Base-by-base conservation (phyloP, 2,888 invertebrate species). In the Crepidodera aurea region DNA sequence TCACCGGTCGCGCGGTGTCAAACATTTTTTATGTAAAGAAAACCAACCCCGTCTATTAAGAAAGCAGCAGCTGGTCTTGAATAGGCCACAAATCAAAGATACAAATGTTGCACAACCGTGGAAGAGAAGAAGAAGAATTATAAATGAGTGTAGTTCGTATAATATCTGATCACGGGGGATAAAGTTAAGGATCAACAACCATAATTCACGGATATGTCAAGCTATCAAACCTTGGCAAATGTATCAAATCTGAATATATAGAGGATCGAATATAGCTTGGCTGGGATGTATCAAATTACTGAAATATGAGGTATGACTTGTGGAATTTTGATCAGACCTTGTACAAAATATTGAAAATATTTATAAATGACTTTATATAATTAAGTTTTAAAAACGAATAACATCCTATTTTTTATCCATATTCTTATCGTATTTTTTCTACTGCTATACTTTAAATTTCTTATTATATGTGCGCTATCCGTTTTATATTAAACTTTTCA, bases 211-310 rank as follows among this genome's bases (percentile, higher is more conserved):
- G 64, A 63, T 39, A 34, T 62, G 66, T 69, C 69, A 66, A 48
- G 60, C 48, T 64, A 66, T 69, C 65, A 69, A 65, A 67, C 67
- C 62, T 64, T 64, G 59, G 67, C 69, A 62, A 65, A 69, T 67
- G 67, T 64, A 69, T 67, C 69, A 69, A 69, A 69, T 63, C 51
- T 64, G 69, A 65, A 61, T 58, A 61, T 56, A 58, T 54, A 56
- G 64, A 59, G 55, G 64, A 67, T 65, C 53, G 54, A 64, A 65
- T 67, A 55, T 60, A 54, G 51, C 59, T 50, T 54, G 50, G 51
- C 32, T 37, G 59, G 59, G 46, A 44, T 48, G 56, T 68, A 62
- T 68, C 63, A 65, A 65, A 68, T 68, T 65, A 60, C 67, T 65
- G 62, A 68, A 65, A 64, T 65, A 64, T 66, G 57, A 53, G 39